These are phyloP conservation scores for Bolborhynchus lineola DNA, from an alignment of 2,113 vertebrate species.

Conservation along the genomic window DNA sequence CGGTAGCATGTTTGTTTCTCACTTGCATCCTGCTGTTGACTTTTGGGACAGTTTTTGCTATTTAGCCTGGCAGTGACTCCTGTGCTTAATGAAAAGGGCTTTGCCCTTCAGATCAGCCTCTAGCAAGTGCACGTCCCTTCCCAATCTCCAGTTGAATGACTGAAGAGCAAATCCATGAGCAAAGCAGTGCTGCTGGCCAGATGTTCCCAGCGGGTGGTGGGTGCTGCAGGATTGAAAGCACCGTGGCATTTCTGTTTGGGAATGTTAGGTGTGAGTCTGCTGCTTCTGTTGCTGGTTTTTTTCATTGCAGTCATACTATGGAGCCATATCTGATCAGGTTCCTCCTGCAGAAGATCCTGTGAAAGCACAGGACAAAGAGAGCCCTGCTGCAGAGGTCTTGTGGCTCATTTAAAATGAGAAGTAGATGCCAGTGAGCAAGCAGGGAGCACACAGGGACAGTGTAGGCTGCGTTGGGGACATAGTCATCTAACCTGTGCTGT, in stretches of 20 bases:
- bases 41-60: neutral
- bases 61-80: neutral
- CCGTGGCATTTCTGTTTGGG: rapidly evolving
- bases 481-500: rapidly evolving
- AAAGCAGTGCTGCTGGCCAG: rapidly evolving
- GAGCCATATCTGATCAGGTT: neutral
- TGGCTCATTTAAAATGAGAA: neutral
- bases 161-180: rapidly evolving
- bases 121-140: rapidly evolving
- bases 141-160: rapidly evolving
- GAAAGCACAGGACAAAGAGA: neutral
- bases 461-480: rapidly evolving
- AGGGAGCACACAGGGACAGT: neutral
- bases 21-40: neutral
- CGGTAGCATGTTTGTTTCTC: rapidly evolving
- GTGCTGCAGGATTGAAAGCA: neutral
- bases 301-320: neutral
- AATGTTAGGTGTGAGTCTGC: rapidly evolving
- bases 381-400: rapidly evolving
- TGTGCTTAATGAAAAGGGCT: neutral
- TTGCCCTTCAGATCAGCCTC: neutral
- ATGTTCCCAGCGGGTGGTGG: neutral
- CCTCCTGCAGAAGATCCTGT: neutral
- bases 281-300: neutral
- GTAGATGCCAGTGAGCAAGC: rapidly evolving